These are phyloP conservation scores for Chrysolina haemoptera DNA, from an alignment of 2,888 invertebrate genomes.

Conservation along the genomic window DNA sequence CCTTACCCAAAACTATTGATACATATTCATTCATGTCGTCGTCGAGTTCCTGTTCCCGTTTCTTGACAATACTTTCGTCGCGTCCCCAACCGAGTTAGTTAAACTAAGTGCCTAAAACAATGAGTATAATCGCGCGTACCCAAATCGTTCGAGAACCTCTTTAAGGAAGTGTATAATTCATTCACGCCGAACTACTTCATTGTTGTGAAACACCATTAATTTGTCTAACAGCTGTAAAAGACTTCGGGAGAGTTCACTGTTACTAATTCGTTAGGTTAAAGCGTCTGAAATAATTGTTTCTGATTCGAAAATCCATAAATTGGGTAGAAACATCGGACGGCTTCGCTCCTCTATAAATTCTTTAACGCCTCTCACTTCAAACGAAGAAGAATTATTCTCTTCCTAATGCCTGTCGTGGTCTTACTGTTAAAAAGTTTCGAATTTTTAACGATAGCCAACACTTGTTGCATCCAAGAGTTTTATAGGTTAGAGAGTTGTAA, in stretches of 20 bases:
- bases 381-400: conserved; percentile 4
- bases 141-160: conserved; percentile 38
- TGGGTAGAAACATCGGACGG: conserved; percentile 20
- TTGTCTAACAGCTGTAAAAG: conserved; percentile 58
- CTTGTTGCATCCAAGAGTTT: conserved; percentile 12
- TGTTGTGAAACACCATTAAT: conserved; percentile 59
- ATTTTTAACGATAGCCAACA: conserved; percentile 9
- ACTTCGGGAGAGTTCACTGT: conserved; percentile 48
- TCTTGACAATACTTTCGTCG: conserved; percentile 26
- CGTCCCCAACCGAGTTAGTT: conserved; percentile 26
- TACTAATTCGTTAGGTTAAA: conserved; percentile 50
- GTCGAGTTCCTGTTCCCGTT: conserved; percentile 32
- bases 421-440: conserved; percentile 7
- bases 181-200: conserved; percentile 59
- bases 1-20: conserved; percentile 21
- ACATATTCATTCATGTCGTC: conserved; percentile 2
- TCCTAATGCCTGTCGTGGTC: conserved; percentile 15
- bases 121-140: conserved; percentile 39
- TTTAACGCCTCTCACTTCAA: conserved; percentile 14
- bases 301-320: conserved; percentile 42
- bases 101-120: conserved; percentile 37
- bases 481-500: conserved; percentile 24
- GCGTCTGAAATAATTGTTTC: conserved; percentile 52
- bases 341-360: conserved; percentile 27
- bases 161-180: conserved; percentile 51